These are phyloP conservation scores for Neosilurus hyrtlii DNA, from an alignment of 2,797 vertebrate species.

Conservation along the genomic window DNA sequence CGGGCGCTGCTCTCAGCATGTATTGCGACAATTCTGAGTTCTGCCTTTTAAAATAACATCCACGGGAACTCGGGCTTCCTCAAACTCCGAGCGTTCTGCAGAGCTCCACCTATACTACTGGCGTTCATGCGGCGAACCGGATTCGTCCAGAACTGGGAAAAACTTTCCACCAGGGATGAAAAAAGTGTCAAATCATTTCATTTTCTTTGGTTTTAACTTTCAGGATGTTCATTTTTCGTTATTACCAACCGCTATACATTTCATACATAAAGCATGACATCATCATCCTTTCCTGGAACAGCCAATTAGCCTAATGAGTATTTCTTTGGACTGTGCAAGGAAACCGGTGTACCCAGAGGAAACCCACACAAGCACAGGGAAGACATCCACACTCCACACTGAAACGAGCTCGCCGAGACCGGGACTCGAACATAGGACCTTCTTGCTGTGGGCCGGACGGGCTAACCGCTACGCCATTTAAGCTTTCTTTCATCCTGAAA, in stretches of 20 bases:
- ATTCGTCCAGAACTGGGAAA: background rate
- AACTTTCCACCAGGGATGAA: too few species aligned
- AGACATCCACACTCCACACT: too few species aligned
- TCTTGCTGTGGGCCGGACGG: too few species aligned
- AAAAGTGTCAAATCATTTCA: background rate
- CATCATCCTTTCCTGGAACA: background rate
- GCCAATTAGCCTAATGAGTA: background rate
- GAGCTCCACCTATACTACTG: slow-evolving; percentile 61
- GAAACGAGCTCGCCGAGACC: too few species aligned
- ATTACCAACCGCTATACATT: background rate
- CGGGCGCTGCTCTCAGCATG: slow-evolving; percentile 44
- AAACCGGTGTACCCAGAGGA: too few species aligned
- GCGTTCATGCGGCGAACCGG: background rate
- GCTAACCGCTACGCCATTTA: too few species aligned
- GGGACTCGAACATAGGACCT: too few species aligned
- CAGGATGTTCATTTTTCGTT: background rate
- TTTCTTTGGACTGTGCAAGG: too few species aligned
- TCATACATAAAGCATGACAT: background rate
- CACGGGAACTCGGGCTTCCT: slow-evolving; percentile 76
- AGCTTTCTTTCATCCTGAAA: background rate
- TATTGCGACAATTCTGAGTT: slow-evolving; percentile 78
- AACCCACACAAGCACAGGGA: too few species aligned
- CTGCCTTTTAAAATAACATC: slow-evolving; percentile 76
- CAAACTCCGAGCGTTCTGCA: slow-evolving; percentile 59
- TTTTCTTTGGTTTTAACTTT: background rate